Evolutionary conservation across 1,140 invertebrate genomes (phyloP).

Genomic region (Magallana gigas): DNA sequence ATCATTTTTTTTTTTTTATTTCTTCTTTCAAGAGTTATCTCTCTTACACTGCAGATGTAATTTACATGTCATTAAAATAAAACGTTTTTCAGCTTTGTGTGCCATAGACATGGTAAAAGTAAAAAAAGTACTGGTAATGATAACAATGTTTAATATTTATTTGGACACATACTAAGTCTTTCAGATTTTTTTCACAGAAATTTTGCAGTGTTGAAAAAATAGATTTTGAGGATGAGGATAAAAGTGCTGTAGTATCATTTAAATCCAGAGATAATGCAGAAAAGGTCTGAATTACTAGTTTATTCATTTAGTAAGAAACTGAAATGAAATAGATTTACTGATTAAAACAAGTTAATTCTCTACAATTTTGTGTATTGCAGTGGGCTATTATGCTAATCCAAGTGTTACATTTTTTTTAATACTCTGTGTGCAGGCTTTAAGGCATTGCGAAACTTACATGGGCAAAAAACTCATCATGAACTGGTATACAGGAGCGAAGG

Average conservation of each 20-base stretch:
- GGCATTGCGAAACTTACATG: slow-evolving; percentile 78
- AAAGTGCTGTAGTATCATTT: slow-evolving; percentile 86
- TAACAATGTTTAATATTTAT: not conserved
- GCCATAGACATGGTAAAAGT: not conserved
- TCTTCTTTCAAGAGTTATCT: too few relatives aligned
- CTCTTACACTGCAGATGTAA: too few relatives aligned
- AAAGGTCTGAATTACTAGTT: slow-evolving; percentile 70
- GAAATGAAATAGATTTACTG: too few relatives aligned
- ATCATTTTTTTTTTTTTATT: too few relatives aligned
- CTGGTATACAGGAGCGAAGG: slow-evolving; percentile 76
- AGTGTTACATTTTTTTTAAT: not conserved
- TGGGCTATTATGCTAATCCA: too few relatives aligned
- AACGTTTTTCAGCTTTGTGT: not conserved
- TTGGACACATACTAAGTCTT: not conserved
- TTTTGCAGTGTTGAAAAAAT: slow-evolving; percentile 87
- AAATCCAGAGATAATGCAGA: slow-evolving; percentile 88
- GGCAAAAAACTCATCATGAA: slow-evolving; percentile 77
- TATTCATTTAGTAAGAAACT: too few relatives aligned
- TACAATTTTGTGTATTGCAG: too few relatives aligned
- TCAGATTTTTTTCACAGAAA: slow-evolving; percentile 80
- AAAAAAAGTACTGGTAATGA: not conserved
- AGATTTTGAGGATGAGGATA: slow-evolving; percentile 84
- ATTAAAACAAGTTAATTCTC: too few relatives aligned
- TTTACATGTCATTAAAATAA: not conserved
- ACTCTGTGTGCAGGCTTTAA: slow-evolving; percentile 72